Base-by-base conservation (phyloP, 2,797 vertebrate species). In the Ceyx erithaca region DNA sequence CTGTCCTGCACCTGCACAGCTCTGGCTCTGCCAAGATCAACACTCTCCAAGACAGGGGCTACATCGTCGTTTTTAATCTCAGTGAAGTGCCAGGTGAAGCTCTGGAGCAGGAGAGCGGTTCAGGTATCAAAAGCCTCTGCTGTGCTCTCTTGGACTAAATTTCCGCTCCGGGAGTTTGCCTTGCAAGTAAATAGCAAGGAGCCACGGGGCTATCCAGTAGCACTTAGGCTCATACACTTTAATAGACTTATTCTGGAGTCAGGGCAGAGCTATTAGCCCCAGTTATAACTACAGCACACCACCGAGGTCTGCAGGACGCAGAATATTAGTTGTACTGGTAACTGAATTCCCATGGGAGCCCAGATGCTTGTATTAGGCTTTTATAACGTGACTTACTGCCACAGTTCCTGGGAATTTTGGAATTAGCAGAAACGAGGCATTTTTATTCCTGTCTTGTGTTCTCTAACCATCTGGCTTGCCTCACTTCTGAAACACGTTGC, bases 61-160 rank as follows among this genome's bases (percentile, higher is more conserved):
- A 23, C 25, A 1, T 48, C 90, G 3, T 87, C 55, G 0, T 71
- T 91, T 93, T 85, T 96, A 64, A 94, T 92, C 91, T 89, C 75
- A 17, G 33, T 6, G 69, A 92, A 94, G 94, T 92, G 94, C 93
- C 91, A 92, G 93, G 80, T 92, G 95, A 94, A 80, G 83, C 55
- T 80, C 77, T 80, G 85, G 83, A 90, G 88, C 93, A 55, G 85
- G 7, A 1, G 2, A 58, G 92, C 0, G 16, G 88, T 87, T 69
- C 5, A 31, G 25, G 84, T 9, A 83, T 58, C n/a, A 95, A 93
- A 93, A 69, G 92, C 2, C 91, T 95, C 92, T 21, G 83, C 88
- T 95, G 94, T 96, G 90, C 93, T 93, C 87, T 63, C 81, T 83
- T 57, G 86, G 73, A 40, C 78, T 85, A 8, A 55, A 71, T 94